phyloP scores from a whole-genome alignment of 2,888 invertebrate genomes.

The Sphaerophoria rueppellii region DNA sequence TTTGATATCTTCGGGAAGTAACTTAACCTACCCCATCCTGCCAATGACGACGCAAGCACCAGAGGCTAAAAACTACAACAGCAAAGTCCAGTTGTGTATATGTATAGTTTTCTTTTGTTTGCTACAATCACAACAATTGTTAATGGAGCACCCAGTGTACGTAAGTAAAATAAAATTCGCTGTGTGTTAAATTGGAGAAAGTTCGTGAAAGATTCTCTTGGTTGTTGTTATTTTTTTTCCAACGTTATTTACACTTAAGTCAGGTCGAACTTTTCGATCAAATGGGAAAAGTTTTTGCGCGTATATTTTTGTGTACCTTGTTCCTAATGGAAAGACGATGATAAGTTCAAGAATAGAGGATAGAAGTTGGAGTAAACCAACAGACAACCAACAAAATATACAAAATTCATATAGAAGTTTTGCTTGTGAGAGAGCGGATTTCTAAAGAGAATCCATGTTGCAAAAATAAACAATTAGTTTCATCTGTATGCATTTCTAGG shows the following conservation, averaged over 20 bases:
- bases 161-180: not conserved
- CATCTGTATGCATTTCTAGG: slow-evolving; percentile 59
- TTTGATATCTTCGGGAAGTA: slow-evolving; percentile 46
- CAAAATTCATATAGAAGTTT: slow-evolving; percentile 5
- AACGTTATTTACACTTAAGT: slow-evolving; percentile 69
- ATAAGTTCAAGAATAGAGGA: slow-evolving; percentile 2
- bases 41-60: not conserved
- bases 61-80: not conserved
- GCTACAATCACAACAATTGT: slow-evolving; percentile 47
- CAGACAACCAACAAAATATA: slow-evolving; percentile 34
- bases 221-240: slow-evolving; percentile 11
- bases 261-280: slow-evolving; percentile 65
- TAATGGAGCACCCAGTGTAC: not conserved
- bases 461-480: slow-evolving; percentile 65
- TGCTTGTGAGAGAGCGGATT: slow-evolving; percentile 40
- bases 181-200: slow-evolving; percentile 13
- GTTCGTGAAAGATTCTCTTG: slow-evolving; percentile 12
- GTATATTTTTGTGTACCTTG: slow-evolving; percentile 22
- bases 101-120: slow-evolving; percentile 34
- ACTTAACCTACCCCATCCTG: slow-evolving; percentile 17
- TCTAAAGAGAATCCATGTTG: slow-evolving; percentile 41
- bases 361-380: slow-evolving; percentile 40
- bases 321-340: slow-evolving; percentile 22
- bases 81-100: not conserved
- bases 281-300: slow-evolving; percentile 69